Evolutionary conservation across 2,888 invertebrate species (phyloP).

Genomic region (Sympetrum striolatum): DNA sequence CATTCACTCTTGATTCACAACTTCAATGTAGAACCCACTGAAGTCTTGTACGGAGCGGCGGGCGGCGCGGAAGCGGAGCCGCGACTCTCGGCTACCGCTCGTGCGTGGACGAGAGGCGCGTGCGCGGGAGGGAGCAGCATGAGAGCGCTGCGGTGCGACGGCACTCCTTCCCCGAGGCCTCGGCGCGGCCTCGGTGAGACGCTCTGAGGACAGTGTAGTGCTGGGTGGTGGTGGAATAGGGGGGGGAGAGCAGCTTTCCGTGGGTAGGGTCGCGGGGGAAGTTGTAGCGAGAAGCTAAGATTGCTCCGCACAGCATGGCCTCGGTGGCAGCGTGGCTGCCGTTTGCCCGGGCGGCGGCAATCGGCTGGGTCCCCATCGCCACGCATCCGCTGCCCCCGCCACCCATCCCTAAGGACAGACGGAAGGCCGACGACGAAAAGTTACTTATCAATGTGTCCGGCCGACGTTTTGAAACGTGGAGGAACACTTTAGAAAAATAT

Average conservation of each 20-base stretch:
- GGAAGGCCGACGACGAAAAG: conserved; percentile 95
- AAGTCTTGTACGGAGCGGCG: too few relatives aligned
- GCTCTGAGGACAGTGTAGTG: conserved; percentile 1
- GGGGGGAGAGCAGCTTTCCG: neutral
- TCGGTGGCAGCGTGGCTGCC: conserved; percentile 99
- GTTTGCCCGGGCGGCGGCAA: conserved; percentile 99
- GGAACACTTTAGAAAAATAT: conserved; percentile 98
- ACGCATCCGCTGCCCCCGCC: conserved; percentile 97
- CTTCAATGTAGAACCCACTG: too few relatives aligned
- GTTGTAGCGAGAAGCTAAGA: conserved; percentile 56
- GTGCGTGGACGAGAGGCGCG: neutral
- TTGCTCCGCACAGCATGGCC: conserved; percentile 88
- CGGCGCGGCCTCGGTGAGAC: conserved; percentile 28
- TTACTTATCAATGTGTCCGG: conserved; percentile 97
- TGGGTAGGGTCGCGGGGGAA: conserved; percentile 34
- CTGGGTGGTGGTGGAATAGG: neutral
- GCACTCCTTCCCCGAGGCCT: conserved; percentile 41
- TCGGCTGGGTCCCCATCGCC: conserved; percentile 99
- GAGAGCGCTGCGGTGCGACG: conserved; percentile 24
- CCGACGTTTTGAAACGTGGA: conserved; percentile 97
- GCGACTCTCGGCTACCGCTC: neutral
- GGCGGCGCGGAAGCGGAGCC: neutral
- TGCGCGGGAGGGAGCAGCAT: neutral
- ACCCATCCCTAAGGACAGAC: conserved; percentile 88
- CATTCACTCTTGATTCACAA: too few relatives aligned